phyloP scores from a whole-genome alignment of 1,140 invertebrate species.

The Drosophila bipectinata region DNA sequence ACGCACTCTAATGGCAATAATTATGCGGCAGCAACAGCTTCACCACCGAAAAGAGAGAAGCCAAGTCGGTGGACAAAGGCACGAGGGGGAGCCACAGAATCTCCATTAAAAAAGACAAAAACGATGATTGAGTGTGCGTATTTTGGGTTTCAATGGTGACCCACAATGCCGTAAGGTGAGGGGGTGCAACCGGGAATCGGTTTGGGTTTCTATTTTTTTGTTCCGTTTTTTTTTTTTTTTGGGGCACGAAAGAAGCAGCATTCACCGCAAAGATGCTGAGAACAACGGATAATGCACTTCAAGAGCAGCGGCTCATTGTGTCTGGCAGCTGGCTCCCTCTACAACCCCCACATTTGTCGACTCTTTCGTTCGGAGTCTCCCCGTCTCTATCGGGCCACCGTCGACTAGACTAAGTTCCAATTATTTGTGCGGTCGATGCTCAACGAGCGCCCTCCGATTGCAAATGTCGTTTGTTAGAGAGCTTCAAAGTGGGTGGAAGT shows the following conservation, averaged over 20 bases:
- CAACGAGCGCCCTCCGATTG: constrained; percentile 53
- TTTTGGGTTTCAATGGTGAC: constrained; percentile 75
- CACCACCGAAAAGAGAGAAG: constrained; percentile 24
- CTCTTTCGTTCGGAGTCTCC: constrained; percentile 7
- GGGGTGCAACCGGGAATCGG: background rate
- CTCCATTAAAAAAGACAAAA: constrained; percentile 78
- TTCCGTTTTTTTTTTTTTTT: background rate
- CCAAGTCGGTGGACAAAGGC: background rate
- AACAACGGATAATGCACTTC: constrained; percentile 79
- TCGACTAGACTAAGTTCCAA: constrained; percentile 77
- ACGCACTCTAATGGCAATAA: constrained; percentile 80
- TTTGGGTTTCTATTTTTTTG: constrained; percentile 1
- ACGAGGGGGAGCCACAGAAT: constrained; percentile 34
- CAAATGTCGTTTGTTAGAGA: constrained; percentile 37
- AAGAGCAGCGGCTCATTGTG: constrained; percentile 77
- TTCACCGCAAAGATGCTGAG: constrained; percentile 72
- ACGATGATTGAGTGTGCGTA: constrained; percentile 82
- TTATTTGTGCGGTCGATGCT: constrained; percentile 78
- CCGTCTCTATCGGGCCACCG: constrained; percentile 10
- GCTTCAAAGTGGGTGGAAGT: constrained; percentile 11
- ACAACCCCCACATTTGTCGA: constrained; percentile 2
- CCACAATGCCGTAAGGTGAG: constrained; percentile 26
- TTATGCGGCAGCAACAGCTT: constrained; percentile 67
- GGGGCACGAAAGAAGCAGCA: constrained; percentile 27
- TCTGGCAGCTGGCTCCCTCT: constrained; percentile 50